Conservation (phyloP, 2,113 vertebrate genomes). For the Halcyon senegalensis region DNA sequence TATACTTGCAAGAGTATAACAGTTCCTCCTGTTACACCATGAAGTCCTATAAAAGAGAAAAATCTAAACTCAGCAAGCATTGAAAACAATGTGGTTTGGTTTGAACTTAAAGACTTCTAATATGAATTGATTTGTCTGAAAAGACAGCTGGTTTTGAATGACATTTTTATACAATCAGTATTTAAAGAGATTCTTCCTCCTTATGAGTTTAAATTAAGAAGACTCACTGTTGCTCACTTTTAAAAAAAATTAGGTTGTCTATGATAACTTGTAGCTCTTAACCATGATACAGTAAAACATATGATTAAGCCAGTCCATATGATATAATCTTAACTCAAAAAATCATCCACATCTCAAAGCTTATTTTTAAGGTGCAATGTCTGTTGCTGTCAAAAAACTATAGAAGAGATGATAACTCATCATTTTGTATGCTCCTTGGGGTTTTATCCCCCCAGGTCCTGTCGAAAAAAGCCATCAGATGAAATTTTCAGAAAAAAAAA, state of each 20-base stretch:
- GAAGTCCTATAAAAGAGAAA: not conserved
- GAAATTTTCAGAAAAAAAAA: not conserved
- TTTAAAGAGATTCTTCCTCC: not conserved
- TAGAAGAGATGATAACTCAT: not conserved
- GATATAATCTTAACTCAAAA: not conserved
- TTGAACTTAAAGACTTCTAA: not conserved
- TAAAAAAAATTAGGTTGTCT: not conserved
- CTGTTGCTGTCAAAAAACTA: not conserved
- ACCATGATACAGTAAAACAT: not conserved
- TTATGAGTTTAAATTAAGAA: not conserved
- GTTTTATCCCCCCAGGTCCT: not conserved
- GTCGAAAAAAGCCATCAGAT: not conserved
- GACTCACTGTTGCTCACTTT: not conserved
- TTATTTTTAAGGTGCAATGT: not conserved
- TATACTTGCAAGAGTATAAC: not conserved
- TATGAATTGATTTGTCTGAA: not conserved
- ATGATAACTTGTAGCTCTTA: not conserved
- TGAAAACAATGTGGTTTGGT: not conserved
- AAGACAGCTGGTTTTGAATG: not conserved
- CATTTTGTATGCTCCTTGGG: not conserved
- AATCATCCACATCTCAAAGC: not conserved
- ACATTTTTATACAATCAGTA: not conserved
- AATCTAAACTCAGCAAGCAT: not conserved
- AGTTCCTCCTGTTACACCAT: not conserved
- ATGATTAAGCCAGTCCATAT: not conserved